Evolutionary conservation across 1,140 invertebrate genomes (phyloP).

Genomic region (Drosophila auraria): DNA sequence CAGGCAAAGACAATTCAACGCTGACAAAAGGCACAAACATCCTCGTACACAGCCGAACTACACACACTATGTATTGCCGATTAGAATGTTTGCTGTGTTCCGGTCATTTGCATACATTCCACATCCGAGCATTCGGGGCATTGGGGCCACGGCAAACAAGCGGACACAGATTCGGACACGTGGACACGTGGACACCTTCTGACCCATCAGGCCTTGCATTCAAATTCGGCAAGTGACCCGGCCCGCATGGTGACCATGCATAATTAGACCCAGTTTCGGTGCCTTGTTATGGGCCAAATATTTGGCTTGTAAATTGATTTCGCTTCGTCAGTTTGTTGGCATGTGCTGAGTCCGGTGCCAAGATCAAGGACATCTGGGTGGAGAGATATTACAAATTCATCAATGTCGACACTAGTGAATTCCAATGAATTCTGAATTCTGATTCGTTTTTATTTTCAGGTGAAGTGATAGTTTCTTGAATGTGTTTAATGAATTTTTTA

Average conservation of each 20-base stretch:
- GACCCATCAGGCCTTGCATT: slow-evolving; percentile 55
- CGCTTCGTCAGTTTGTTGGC: background rate
- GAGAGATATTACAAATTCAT: slow-evolving; percentile 1
- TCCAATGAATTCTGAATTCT: background rate
- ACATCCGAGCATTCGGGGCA: slow-evolving; percentile 10
- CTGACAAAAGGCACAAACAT: slow-evolving; percentile 31
- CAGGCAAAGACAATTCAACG: slow-evolving; percentile 19
- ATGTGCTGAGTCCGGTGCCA: slow-evolving; percentile 11
- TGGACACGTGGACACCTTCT: slow-evolving; percentile 51
- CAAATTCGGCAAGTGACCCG: slow-evolving; percentile 53
- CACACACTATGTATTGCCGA: slow-evolving; percentile 36
- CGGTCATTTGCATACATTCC: slow-evolving; percentile 42
- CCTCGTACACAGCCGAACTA: background rate
- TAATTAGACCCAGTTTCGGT: slow-evolving; percentile 46
- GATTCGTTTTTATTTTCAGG: background rate
- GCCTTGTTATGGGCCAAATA: slow-evolving; percentile 48
- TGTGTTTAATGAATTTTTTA: too few relatives aligned
- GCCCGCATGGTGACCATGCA: slow-evolving; percentile 52
- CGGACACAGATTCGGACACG: slow-evolving; percentile 38
- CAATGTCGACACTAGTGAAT: background rate
- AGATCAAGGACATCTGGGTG: slow-evolving; percentile 8
- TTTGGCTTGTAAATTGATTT: slow-evolving; percentile 53
- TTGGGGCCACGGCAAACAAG: slow-evolving; percentile 7
- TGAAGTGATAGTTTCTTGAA: too few relatives aligned
- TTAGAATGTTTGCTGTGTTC: slow-evolving; percentile 56